Base-by-base conservation (phyloP, 2,797 vertebrate species). In the Enteromius trimaculatus region DNA sequence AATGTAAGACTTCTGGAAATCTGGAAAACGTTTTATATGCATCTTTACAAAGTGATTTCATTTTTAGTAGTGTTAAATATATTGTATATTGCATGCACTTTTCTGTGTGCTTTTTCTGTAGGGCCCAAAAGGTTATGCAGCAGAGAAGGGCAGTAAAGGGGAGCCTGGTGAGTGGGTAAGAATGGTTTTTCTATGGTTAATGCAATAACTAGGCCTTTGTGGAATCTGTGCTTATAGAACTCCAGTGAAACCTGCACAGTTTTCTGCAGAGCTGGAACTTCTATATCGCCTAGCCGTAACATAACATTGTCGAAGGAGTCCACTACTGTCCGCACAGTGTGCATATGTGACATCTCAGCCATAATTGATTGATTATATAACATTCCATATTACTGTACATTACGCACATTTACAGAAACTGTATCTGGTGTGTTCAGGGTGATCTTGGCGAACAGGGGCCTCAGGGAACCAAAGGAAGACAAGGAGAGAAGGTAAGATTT, bases 131-230 rank as follows among this genome's bases (percentile, higher is more conserved):
- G 95, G 94, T 68, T 94, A 93, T 86, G 84, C 72, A 74, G 95
- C 94, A 86, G 95, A 96, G 34, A 85, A 74, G 21, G 94, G 94
- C 76, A 87, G 11, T 89, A 93, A 92, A 89, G 95, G 95, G 92
- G 95, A 95, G 89, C 91, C 84, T 91, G 95, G 95, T 93, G 95
- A 95, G 89, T 93, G 91, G 95, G 95, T 95, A 95, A 95, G 95
- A 92, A 83, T 86, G 51, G 83, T 87, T 92, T 92, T 70, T 91
- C 72, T 85, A 34, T 44, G 23, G 29, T 85, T 68, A 47, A 76
- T 85, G 62, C 53, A 31, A 34, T 80, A 70, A 66, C 60, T 62
- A 47, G 19, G 14, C 53, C 3, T 10, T 34, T 8, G 37, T 44
- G 39, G 10, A 79, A 70, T 42, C 23, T 44, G 51, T n/a, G 17